Conservation (phyloP, 2,113 vertebrate species). For the Myrmecophaga tridactyla region DNA sequence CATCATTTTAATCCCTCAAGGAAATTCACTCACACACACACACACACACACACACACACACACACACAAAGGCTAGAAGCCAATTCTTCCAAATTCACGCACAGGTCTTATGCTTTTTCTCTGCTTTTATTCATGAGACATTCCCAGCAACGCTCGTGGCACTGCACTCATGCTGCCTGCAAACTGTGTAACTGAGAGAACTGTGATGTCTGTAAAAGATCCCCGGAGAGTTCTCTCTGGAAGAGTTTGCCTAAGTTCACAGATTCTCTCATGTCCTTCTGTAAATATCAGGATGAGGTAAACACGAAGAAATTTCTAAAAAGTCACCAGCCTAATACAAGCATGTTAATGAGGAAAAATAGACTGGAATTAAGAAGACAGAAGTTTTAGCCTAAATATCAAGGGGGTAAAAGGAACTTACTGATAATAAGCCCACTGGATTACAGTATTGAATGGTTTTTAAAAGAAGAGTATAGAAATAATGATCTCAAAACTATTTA, state of each 20-base stretch:
- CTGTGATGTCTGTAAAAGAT: background rate
- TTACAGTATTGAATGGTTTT: slow-evolving; percentile 14
- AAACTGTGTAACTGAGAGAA: background rate
- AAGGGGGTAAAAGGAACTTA: background rate
- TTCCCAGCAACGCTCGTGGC: background rate
- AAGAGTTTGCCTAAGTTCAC: slow-evolving; percentile 55
- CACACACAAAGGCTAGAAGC: background rate
- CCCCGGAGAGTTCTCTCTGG: background rate
- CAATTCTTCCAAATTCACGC: background rate
- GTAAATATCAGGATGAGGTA: slow-evolving; percentile 65
- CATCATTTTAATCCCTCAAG: background rate
- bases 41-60: too few species aligned
- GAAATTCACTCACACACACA: too few species aligned
- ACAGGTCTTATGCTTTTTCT: background rate
- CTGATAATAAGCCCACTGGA: slow-evolving; percentile 29
- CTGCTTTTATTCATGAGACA: background rate
- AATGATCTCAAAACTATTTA: slow-evolving; percentile 13
- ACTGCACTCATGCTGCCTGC: background rate
- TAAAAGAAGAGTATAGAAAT: background rate
- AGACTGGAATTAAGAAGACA: slow-evolving; percentile 41
- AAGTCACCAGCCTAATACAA: background rate
- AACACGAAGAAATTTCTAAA: slow-evolving; percentile 41
- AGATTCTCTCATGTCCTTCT: slow-evolving; percentile 51
- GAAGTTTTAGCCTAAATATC: slow-evolving; percentile 53
- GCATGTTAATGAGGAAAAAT: slow-evolving; percentile 49